Evolutionary conservation across 1,140 invertebrate species (phyloP), one percentile per base, ranked within the genome.

Genomic region (Eurosta solidaginis): DNA sequence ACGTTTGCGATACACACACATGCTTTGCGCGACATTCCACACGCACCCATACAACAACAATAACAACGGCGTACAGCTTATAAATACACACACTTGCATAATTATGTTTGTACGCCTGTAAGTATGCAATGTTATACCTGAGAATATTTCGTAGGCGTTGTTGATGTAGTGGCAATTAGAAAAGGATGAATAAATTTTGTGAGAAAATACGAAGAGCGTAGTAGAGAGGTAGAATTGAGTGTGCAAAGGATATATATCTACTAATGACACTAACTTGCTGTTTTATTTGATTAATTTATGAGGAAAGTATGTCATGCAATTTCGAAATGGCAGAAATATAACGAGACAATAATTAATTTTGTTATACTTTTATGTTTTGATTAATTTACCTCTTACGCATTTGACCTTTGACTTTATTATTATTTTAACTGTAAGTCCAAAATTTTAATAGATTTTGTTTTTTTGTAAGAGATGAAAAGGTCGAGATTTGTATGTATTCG

Each of bases 161-260:
- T 17, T 54, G 59, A 40, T 68, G 59, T 68, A 68, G 59, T 68
- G 33, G 59, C 59, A 68, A 68, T 68, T 68, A 68, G 59, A 68
- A 68, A 29, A 68, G 59, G 59, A 68, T 68, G 59, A 68, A 68
- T 68, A 68, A 68, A 40, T 68, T 68, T 63, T 29, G 20, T 54
- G 49, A 25, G 33, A n/a, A 36, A 40, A 40, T 20, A 17, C 17
- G 17, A 40, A 40, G n/a, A 20, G 25, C 17, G 59, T n/a, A n/a
- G 33, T 29, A 25, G 20, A 25, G 27, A 68, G 12, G 14, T 40
- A 22, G 7, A 59, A 59, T 33, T 33, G 40, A 20, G 27, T n/a
- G n/a, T n/a, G 33, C 33, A 10, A 20, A 40, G 59, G 59, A 68
- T 36, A 68, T 17, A 68, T 20, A n/a, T n/a, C n/a, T n/a, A n/a